phyloP scores from a whole-genome alignment of 2,113 vertebrate species.

The Trematocara stigmaticum region DNA sequence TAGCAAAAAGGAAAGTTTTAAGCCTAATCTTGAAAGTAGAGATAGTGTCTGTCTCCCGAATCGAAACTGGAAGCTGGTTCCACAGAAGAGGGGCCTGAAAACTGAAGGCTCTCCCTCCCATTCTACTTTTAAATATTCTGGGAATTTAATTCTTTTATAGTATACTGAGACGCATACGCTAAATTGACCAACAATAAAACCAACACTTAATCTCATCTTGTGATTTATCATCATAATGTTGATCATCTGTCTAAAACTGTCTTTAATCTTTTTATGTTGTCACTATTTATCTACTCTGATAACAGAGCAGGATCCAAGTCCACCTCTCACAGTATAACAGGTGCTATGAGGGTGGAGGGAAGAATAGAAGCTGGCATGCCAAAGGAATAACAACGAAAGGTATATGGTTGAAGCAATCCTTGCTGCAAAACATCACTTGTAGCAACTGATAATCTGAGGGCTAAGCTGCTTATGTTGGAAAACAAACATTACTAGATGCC shows the following conservation, averaged over 20 bases:
- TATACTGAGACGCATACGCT: fast-evolving
- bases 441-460: slow-evolving; percentile 7
- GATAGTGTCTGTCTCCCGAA: too few relatives aligned
- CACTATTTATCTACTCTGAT: neutral
- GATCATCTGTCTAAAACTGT: neutral
- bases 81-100: too few relatives aligned
- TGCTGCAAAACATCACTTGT: slow-evolving; percentile 5
- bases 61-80: too few relatives aligned
- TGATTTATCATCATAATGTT: neutral
- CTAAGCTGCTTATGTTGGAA: slow-evolving; percentile 49
- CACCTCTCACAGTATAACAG: neutral
- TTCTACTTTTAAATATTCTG: too few relatives aligned
- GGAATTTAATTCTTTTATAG: neutral
- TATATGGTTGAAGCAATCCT: neutral
- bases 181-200: neutral
- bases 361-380: neutral
- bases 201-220: neutral
- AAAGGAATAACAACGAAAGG: neutral
- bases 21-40: too few relatives aligned
- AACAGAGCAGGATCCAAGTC: neutral
- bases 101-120: too few relatives aligned
- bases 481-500: slow-evolving; percentile 50
- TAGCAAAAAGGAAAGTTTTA: too few relatives aligned
- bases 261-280: neutral
- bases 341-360: neutral